Evolutionary conservation across 2,797 vertebrate species (phyloP).

Genomic region (Dryobates pubescens): DNA sequence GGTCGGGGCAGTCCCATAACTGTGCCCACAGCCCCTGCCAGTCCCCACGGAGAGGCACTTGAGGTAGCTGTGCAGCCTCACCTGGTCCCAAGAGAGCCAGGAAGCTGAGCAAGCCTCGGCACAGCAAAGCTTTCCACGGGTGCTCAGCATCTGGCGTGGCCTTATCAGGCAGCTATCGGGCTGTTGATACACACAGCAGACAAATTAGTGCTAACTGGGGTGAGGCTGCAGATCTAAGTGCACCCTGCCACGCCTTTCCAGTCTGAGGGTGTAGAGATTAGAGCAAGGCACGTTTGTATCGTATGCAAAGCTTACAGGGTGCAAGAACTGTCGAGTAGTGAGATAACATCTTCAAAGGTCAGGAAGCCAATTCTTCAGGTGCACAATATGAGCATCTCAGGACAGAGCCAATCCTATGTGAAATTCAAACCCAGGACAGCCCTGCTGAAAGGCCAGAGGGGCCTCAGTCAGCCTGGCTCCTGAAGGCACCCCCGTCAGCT

Average conservation of each 20-base stretch:
- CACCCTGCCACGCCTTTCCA: background rate
- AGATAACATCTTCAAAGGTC: background rate
- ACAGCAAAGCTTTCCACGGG: background rate
- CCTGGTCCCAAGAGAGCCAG: background rate
- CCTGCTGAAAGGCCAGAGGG: background rate
- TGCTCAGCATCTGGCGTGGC: background rate
- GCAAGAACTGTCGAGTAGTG: background rate
- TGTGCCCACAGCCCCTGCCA: background rate
- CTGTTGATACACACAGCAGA: background rate
- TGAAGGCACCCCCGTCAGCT: background rate
- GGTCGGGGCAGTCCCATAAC: too few relatives aligned
- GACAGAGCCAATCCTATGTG: background rate
- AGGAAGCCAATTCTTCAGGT: background rate
- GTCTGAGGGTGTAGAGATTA: background rate
- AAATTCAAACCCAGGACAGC: background rate
- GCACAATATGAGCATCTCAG: background rate
- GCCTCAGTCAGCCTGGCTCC: background rate
- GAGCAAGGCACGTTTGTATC: too few relatives aligned
- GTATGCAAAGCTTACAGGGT: background rate
- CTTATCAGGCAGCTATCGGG: background rate
- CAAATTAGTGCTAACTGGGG: conserved; percentile 9
- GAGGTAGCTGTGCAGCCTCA: background rate
- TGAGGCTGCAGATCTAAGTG: background rate
- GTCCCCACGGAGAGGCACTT: rapidly evolving
- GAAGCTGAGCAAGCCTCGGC: background rate